Percentiles rank a stretch among this genome's conserved stretches.
Conservation (phyloP, 2,113 vertebrate species). For the Malurus melanocephalus region DNA sequence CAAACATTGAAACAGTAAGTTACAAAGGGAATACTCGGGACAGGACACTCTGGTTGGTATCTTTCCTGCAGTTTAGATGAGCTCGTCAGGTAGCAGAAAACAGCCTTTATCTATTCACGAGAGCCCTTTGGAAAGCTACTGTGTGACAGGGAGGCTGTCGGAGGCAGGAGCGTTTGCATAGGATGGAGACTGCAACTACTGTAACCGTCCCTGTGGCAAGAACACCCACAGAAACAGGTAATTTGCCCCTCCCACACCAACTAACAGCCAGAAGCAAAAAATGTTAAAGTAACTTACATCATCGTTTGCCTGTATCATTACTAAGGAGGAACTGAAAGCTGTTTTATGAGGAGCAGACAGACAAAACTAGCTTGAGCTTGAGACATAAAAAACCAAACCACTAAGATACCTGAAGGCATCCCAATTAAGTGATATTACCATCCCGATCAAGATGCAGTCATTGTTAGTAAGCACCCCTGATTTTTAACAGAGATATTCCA, state of each 20-base stretch:
- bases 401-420: conserved; percentile 59
- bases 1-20: background rate
- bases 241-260: conserved; percentile 60
- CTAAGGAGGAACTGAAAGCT: conserved; percentile 62
- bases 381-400: conserved; percentile 60
- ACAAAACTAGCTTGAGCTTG: conserved; percentile 61
- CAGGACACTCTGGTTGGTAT: background rate
- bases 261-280: conserved; percentile 62
- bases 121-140: background rate
- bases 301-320: conserved; percentile 62
- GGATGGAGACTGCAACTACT: background rate
- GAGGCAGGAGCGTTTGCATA: background rate
- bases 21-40: fast-evolving
- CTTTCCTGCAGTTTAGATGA: background rate
- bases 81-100: background rate
- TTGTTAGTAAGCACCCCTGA: conserved; percentile 59
- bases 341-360: conserved; percentile 63
- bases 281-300: conserved; percentile 58
- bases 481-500: conserved; percentile 54
- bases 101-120: background rate
- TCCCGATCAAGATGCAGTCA: conserved; percentile 65
- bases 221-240: conserved; percentile 61
- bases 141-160: background rate
- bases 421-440: conserved; percentile 69
- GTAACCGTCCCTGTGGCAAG: conserved; percentile 44